Base-by-base conservation (phyloP, 2,888 invertebrate species). In the Stenotaenia linearis region DNA sequence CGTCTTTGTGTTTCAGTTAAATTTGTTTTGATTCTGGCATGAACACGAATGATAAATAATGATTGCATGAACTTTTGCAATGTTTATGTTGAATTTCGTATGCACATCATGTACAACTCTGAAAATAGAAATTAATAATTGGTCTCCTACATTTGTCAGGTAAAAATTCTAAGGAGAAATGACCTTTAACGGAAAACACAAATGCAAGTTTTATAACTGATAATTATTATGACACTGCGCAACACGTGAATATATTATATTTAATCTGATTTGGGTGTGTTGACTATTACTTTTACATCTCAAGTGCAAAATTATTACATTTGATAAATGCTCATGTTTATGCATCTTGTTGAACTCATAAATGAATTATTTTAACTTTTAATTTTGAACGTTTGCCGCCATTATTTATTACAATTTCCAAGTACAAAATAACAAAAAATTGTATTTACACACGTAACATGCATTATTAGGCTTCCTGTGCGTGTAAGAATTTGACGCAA, bases 281-380 rank as follows among this genome's bases (percentile, higher is more conserved):
- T n/a, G n/a, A n/a, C n/a, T n/a, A n/a, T n/a, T n/a, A n/a, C n/a
- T n/a, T n/a, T n/a, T n/a, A n/a, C n/a, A n/a, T n/a, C n/a, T n/a
- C n/a, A n/a, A n/a, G n/a, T n/a, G n/a, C n/a, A n/a, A n/a, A n/a
- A n/a, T n/a, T n/a, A n/a, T 18, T 25, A 10, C 7, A 23, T n/a
- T 50, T 69, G 69, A 69, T 69, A 69, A 23, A 69, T 50, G 50
- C 50, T 56, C 69, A 69, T 69, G 5, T 69, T 69, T 69, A 69
- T 69, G 69, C 25, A 69, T 25, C 28, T 7, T 69, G 69, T 4
- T 69, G 69, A 69, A 15, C 69, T 69, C 69, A 69, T 25, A 69
- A 69, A 25, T 4, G 5, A 50, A 50, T 32, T 32, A 32, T 6
- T 32, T 32, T 9, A 32, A 32, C 32, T 32, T n/a, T n/a, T n/a